These are phyloP conservation scores for Brachyhypopomus gauderio DNA, from an alignment of 2,113 vertebrate species.

Conservation along the genomic window DNA sequence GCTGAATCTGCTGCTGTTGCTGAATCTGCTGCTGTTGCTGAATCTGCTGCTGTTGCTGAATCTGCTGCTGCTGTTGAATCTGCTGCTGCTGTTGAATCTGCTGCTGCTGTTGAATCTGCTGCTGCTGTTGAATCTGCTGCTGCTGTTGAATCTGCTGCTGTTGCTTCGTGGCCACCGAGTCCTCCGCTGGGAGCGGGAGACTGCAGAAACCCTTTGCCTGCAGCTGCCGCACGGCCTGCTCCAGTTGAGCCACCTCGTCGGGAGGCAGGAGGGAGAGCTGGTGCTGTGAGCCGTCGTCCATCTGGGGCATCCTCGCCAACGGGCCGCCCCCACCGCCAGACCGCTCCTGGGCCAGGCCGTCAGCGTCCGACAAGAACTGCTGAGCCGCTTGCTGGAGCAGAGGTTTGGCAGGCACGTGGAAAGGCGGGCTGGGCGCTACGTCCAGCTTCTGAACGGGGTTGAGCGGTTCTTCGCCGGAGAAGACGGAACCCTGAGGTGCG, in stretches of 20 bases:
- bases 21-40: slow-evolving; percentile 79
- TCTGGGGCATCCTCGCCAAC: slow-evolving; percentile 67
- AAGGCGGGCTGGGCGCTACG: slow-evolving; percentile 78
- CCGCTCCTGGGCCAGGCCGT: slow-evolving; percentile 81
- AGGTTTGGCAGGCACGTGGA: slow-evolving; percentile 81
- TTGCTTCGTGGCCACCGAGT: slow-evolving; percentile 78
- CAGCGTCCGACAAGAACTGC: slow-evolving; percentile 80
- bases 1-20: slow-evolving; percentile 67
- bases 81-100: slow-evolving; percentile 82
- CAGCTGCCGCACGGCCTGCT: slow-evolving; percentile 91
- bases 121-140: slow-evolving; percentile 82
- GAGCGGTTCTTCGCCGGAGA: slow-evolving; percentile 79
- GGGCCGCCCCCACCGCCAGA: slow-evolving; percentile 54
- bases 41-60: slow-evolving; percentile 79
- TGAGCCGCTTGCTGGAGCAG: slow-evolving; percentile 84
- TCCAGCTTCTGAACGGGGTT: slow-evolving; percentile 89
- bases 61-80: slow-evolving; percentile 65
- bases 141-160: slow-evolving; percentile 83
- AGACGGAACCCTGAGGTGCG: slow-evolving; percentile 80
- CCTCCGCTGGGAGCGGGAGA: slow-evolving; percentile 83
- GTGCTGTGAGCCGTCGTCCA: slow-evolving; percentile 82
- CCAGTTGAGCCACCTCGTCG: slow-evolving; percentile 87
- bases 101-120: slow-evolving; percentile 71
- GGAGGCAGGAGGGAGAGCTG: slow-evolving; percentile 84
- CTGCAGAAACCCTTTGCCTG: slow-evolving; percentile 86